Evolutionary conservation across 2,888 invertebrate species (phyloP).

Genomic region (Xanthorhoe spadicearia): DNA sequence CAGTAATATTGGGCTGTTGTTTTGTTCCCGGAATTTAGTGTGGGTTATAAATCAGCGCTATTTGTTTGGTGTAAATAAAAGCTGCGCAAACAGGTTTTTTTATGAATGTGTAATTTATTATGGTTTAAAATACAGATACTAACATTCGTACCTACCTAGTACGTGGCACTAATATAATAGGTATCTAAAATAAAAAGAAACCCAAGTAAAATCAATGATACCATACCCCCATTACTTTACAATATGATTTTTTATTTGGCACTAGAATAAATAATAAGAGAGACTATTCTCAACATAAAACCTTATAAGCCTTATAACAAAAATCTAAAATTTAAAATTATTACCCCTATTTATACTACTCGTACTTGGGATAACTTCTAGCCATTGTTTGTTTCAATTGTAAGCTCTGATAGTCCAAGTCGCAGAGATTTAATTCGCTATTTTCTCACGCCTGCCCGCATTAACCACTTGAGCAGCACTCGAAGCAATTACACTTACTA

Average conservation of each 20-base stretch:
- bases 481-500: constrained; percentile 22
- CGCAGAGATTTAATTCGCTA: constrained; percentile 15
- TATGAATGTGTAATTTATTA: background rate
- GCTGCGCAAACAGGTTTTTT: background rate
- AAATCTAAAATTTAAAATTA: background rate
- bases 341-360: background rate
- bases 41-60: constrained; percentile 18
- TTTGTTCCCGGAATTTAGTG: constrained; percentile 29
- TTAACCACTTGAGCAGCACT: constrained; percentile 32
- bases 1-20: constrained; percentile 31
- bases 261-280: too few species aligned
- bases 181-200: too few species aligned
- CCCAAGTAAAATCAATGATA: too few species aligned
- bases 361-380: too few species aligned
- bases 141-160: too few species aligned
- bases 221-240: too few species aligned
- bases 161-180: background rate
- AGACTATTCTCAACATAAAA: too few species aligned
- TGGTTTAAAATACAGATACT: background rate
- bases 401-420: constrained; percentile 6
- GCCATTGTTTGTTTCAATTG: too few species aligned
- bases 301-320: background rate
- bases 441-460: constrained; percentile 25
- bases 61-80: constrained; percentile 19
- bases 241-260: too few species aligned